Conservation (phyloP, 2,888 invertebrate genomes). For the Melinopterus prodromus region DNA sequence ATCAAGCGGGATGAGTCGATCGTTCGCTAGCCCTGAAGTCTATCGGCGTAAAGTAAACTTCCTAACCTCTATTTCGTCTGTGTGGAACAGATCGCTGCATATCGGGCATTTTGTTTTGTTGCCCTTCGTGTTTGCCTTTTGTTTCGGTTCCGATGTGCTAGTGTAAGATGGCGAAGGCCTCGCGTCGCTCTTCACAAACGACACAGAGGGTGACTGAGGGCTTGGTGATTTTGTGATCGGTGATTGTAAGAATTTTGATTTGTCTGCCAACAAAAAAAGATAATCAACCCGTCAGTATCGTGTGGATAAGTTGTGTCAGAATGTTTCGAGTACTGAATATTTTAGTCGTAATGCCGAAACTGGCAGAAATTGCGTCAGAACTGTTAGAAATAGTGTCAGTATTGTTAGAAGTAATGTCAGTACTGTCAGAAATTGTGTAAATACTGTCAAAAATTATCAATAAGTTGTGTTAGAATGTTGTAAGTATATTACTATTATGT, state of each 20-base stretch:
- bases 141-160: not conserved
- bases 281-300: not conserved
- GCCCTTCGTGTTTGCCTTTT: constrained; percentile 9
- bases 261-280: not conserved
- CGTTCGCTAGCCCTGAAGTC: no score
- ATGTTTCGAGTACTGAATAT: no score
- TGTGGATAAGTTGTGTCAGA: not conserved
- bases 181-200: not conserved
- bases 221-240: not conserved
- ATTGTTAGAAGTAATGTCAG: no score
- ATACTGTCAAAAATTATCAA: not conserved
- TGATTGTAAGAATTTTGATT: not conserved
- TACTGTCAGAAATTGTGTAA: not conserved
- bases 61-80: constrained; percentile 44
- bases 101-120: constrained; percentile 43
- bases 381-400: not conserved
- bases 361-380: not conserved
- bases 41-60: constrained; percentile 5
- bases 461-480: no score
- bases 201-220: not conserved
- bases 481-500: no score
- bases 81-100: constrained; percentile 41
- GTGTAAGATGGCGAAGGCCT: not conserved
- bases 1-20: not conserved
- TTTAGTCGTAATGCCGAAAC: not conserved